phyloP scores from a whole-genome alignment of 2,888 invertebrate species.

The Euzophera pinguis region DNA sequence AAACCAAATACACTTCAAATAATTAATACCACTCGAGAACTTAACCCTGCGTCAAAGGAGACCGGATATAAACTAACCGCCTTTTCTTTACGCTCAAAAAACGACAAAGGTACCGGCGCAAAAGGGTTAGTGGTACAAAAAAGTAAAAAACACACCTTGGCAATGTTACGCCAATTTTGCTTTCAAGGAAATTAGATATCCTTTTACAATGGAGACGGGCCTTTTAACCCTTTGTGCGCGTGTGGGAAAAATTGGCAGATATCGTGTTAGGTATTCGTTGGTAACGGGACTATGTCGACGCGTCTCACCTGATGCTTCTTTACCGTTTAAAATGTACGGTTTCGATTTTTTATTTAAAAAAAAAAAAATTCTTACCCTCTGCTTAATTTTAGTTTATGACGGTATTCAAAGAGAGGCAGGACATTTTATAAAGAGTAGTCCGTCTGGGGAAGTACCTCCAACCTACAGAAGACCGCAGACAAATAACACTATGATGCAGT shows the following conservation, averaged over 20 bases:
- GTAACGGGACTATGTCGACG: conserved; percentile 36
- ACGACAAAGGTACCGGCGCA: conserved; percentile 58
- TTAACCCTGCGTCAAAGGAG: conserved; percentile 68
- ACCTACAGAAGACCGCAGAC: too few species aligned
- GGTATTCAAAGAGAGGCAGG: too few species aligned
- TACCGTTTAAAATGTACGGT: conserved; percentile 3
- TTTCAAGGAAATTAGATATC: conserved; percentile 79
- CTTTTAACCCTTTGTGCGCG: conserved; percentile 66
- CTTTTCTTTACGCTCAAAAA: conserved; percentile 75
- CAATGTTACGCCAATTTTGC: conserved; percentile 79
- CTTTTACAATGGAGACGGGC: conserved; percentile 63
- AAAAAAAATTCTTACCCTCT: too few species aligned
- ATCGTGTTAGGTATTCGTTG: conserved; percentile 36
- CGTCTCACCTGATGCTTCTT: conserved; percentile 38
- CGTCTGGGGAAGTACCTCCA: too few species aligned
- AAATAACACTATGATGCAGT: too few species aligned
- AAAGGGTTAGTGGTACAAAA: conserved; percentile 60
- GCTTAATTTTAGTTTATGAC: too few species aligned
- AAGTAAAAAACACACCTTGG: conserved; percentile 50
- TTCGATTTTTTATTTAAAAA: too few species aligned
- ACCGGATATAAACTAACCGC: conserved; percentile 80
- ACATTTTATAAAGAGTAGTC: too few species aligned
- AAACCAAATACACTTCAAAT: conserved; percentile 67
- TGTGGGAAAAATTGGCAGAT: conserved; percentile 66
- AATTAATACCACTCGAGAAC: conserved; percentile 74